These are phyloP conservation scores for Zaprionus inermis DNA, from an alignment of 1,140 invertebrate species.

Conservation along the genomic window DNA sequence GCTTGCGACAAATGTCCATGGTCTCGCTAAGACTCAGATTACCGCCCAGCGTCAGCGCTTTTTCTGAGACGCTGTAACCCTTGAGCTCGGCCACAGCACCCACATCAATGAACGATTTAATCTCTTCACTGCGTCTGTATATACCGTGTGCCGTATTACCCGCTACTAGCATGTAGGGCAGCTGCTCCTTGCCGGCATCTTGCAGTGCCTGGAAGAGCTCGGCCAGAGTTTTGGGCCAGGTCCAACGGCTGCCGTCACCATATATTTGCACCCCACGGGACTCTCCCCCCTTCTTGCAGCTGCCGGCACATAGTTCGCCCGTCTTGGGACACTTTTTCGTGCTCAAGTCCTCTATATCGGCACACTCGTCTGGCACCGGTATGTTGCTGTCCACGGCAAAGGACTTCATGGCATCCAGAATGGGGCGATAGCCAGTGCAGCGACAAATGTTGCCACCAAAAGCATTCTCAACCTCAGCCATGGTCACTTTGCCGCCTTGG, in stretches of 20 bases:
- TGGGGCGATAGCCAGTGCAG: conserved; percentile 94
- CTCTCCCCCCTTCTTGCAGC: conserved; percentile 58
- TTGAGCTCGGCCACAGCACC: conserved; percentile 88
- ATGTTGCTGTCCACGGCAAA: conserved; percentile 89
- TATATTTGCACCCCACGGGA: conserved; percentile 56
- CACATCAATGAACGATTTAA: conserved; percentile 90
- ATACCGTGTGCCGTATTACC: conserved; percentile 87
- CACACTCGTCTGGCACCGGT: conserved; percentile 85
- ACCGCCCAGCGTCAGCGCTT: conserved; percentile 86
- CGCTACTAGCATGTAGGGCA: conserved; percentile 85
- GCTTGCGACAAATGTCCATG: conserved; percentile 87
- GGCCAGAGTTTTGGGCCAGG: conserved; percentile 83
- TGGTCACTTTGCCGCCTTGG: conserved; percentile 86
- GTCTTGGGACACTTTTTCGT: conserved; percentile 67
- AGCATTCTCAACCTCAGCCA: conserved; percentile 90
- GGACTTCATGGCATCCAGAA: conserved; percentile 92
- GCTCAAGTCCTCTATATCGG: conserved; percentile 74
- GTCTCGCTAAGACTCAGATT: conserved; percentile 88
- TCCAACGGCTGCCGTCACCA: conserved; percentile 70
- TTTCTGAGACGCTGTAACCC: conserved; percentile 46
- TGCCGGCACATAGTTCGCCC: conserved; percentile 58
- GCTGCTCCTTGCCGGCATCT: conserved; percentile 79
- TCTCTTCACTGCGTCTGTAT: conserved; percentile 85
- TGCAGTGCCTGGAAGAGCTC: conserved; percentile 86
- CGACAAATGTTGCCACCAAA: conserved; percentile 94